Percentiles rank a stretch among this genome's conserved stretches.
Conservation (phyloP, 2,888 invertebrate species). For the Chirona hameri region DNA sequence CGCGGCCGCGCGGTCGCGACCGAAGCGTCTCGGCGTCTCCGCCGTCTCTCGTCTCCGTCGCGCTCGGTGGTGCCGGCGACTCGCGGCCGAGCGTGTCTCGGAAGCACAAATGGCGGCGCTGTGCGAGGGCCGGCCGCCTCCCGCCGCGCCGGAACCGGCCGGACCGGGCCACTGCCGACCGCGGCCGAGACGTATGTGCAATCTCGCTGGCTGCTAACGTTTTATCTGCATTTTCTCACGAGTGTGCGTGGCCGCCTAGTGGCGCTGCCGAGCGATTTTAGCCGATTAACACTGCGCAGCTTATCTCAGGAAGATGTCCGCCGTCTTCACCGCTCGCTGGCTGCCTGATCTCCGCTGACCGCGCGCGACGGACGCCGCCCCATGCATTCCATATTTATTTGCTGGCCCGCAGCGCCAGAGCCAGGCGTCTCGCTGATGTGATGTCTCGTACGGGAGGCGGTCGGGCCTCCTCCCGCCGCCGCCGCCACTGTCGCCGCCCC, state of each 20-base stretch:
- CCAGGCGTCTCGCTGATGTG: not conserved
- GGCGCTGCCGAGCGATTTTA: not conserved
- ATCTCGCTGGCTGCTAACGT: not conserved
- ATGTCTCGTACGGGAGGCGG: not conserved
- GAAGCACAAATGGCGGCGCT: not conserved
- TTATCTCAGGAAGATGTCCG: not conserved
- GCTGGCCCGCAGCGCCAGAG: not conserved
- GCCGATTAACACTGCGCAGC: not conserved
- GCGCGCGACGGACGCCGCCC: not conserved
- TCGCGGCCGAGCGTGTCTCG: not conserved
- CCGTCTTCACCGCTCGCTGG: not conserved
- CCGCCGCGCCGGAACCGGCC: too few relatives aligned
- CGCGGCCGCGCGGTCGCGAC: too few relatives aligned
- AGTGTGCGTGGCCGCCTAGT: not conserved
- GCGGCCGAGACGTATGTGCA: not conserved
- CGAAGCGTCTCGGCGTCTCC: too few relatives aligned
- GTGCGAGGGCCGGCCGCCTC: too few relatives aligned
- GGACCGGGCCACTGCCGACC: too few relatives aligned
- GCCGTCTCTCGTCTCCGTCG: not conserved
- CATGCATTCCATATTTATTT: constrained; percentile 25
- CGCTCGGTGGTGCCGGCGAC: not conserved
- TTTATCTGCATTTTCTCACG: not conserved
- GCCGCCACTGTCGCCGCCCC: not conserved
- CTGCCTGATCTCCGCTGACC: not conserved
- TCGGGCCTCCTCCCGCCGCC: too few relatives aligned